These are phyloP conservation scores for Musca vetustissima DNA, from an alignment of 1,140 invertebrate species.

Conservation along the genomic window DNA sequence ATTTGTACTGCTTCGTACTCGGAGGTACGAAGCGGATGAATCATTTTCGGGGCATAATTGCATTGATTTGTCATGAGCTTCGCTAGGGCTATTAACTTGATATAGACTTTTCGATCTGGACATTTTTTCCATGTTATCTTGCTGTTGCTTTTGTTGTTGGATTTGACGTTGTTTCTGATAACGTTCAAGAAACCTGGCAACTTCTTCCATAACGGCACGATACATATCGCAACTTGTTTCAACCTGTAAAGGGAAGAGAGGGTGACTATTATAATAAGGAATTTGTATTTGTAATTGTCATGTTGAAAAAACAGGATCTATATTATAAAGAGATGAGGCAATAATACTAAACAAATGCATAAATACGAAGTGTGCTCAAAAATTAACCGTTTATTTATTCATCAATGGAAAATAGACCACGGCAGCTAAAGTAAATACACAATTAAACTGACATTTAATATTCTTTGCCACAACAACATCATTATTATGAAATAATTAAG, in stretches of 20 bases:
- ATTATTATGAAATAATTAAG: too few relatives aligned
- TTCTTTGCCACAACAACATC: too few relatives aligned
- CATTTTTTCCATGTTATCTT: constrained; percentile 39
- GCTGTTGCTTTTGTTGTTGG: constrained; percentile 32
- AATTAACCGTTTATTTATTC: too few relatives aligned
- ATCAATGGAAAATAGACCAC: too few relatives aligned
- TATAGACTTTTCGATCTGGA: constrained; percentile 59
- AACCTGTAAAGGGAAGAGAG: constrained; percentile 59
- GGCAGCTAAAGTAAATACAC: too few relatives aligned
- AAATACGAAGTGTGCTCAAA: too few relatives aligned
- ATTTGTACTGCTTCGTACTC: constrained; percentile 55
- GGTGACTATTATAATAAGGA: too few relatives aligned
- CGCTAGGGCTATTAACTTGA: constrained; percentile 55
- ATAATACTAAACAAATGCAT: too few relatives aligned
- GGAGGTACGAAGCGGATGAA: constrained; percentile 39
- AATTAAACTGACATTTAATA: too few relatives aligned
- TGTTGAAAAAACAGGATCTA: too few relatives aligned
- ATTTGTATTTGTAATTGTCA: too few relatives aligned
- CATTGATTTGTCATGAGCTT: constrained; percentile 30
- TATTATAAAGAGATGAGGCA: too few relatives aligned
- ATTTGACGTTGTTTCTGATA: constrained; percentile 62
- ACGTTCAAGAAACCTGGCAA: constrained; percentile 72
- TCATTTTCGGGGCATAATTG: constrained; percentile 45
- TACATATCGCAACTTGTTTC: constrained; percentile 79
- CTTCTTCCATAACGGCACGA: constrained; percentile 75